These are phyloP conservation scores for Abscondita cerata DNA, from an alignment of 2,888 invertebrate genomes.

Conservation along the genomic window DNA sequence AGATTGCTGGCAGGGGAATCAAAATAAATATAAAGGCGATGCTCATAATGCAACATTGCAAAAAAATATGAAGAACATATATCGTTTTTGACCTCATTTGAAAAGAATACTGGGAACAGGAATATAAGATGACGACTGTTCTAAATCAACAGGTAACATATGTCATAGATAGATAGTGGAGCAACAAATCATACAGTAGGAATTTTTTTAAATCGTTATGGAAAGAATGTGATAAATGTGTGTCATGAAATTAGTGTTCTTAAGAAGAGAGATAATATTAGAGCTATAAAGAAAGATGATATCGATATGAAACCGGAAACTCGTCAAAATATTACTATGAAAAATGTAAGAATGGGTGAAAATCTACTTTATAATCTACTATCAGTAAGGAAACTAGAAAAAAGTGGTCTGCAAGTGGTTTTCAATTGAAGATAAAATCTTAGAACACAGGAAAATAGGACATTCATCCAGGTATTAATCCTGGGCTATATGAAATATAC, in stretches of 20 bases:
- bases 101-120: not conserved
- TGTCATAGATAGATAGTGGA: constrained; percentile 40
- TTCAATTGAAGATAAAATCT: constrained; percentile 10
- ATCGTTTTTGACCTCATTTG: not conserved
- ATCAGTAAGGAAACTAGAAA: constrained; percentile 27
- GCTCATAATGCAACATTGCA: too few species aligned
- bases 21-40: too few species aligned
- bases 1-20: not conserved
- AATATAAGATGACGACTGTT: too few species aligned
- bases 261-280: constrained; percentile 36
- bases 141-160: constrained; percentile 30
- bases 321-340: constrained; percentile 9
- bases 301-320: constrained; percentile 24
- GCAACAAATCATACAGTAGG: constrained; percentile 37
- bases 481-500: constrained; percentile 22
- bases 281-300: constrained; percentile 33
- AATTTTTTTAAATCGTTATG: constrained; percentile 17
- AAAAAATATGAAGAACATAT: not conserved
- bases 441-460: too few species aligned
- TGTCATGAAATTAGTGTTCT: constrained; percentile 36
- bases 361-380: constrained; percentile 23
- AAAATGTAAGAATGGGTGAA: constrained; percentile 25
- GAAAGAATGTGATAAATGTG: constrained; percentile 17
- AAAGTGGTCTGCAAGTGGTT: constrained; percentile 14
- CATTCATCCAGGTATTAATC: too few species aligned